Percentiles rank a stretch among this genome's conserved stretches.
Conservation (phyloP, 2,113 vertebrate species). For the Mustelus asterias region DNA sequence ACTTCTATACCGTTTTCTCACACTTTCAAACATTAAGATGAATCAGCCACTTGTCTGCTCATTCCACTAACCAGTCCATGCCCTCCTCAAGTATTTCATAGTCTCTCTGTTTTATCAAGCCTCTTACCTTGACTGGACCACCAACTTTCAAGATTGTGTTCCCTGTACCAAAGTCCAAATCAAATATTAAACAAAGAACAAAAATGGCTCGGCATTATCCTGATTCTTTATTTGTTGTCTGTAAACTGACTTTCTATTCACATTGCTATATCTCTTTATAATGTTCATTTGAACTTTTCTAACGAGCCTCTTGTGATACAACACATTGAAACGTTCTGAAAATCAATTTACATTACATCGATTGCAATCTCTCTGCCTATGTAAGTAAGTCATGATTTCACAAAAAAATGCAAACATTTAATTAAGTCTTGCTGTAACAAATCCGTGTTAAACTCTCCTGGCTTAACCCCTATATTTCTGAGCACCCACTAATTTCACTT, state of each 20-base stretch:
- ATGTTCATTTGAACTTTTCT: no score
- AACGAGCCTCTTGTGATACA: no score
- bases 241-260: not conserved
- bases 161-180: not conserved
- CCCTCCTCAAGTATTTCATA: not conserved
- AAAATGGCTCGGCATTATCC: not conserved
- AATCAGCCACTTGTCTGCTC: not conserved
- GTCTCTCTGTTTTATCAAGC: not conserved
- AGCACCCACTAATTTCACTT: no score
- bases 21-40: not conserved
- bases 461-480: no score
- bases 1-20: not conserved
- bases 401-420: no score
- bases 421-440: no score
- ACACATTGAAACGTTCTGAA: no score
- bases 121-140: not conserved
- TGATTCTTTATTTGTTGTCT: not conserved
- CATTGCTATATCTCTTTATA: not conserved
- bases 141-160: not conserved
- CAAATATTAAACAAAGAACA: not conserved
- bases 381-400: no score
- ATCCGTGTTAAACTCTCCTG: no score
- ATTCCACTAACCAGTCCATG: not conserved
- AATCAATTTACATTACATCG: no score
- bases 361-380: no score